phyloP scores from a whole-genome alignment of 2,888 invertebrate species.

The Uloborus plumipes region DNA sequence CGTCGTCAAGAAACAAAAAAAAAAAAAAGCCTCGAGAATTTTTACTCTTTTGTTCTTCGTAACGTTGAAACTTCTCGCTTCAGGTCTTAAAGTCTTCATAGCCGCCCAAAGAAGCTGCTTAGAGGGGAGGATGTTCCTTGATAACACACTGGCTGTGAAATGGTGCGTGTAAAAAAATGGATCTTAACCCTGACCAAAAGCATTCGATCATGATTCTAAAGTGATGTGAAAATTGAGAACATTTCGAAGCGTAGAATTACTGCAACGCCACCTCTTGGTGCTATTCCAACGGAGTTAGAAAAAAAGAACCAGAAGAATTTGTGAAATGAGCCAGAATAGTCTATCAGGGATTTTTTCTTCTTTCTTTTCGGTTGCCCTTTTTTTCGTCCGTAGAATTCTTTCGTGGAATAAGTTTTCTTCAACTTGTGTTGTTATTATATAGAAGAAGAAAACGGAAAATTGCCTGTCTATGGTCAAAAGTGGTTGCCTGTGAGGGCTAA shows the following conservation, averaged over 20 bases:
- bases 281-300: too few relatives aligned
- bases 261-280: slow-evolving; percentile 4
- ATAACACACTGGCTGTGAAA: slow-evolving; percentile 51
- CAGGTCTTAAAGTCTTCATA: slow-evolving; percentile 34
- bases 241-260: slow-evolving; percentile 52
- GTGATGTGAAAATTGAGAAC: slow-evolving; percentile 60
- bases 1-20: too few relatives aligned
- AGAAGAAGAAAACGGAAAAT: slow-evolving; percentile 33
- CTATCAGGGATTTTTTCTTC: slow-evolving; percentile 36
- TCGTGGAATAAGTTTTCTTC: neutral
- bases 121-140: slow-evolving; percentile 19
- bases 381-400: slow-evolving; percentile 8
- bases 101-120: slow-evolving; percentile 3
- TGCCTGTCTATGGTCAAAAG: slow-evolving; percentile 50
- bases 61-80: too few relatives aligned
- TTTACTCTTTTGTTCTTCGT: too few relatives aligned
- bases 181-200: slow-evolving; percentile 42
- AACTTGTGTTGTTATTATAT: slow-evolving; percentile 43
- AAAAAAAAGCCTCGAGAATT: too few relatives aligned
- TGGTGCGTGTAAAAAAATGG: slow-evolving; percentile 40
- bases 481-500: slow-evolving; percentile 33
- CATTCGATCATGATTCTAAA: slow-evolving; percentile 52
- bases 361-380: neutral
- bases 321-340: slow-evolving; percentile 58
- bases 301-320: slow-evolving; percentile 34